Evolutionary conservation across 2,888 invertebrate genomes (phyloP).

Genomic region (Alloscopus bannaensis): DNA sequence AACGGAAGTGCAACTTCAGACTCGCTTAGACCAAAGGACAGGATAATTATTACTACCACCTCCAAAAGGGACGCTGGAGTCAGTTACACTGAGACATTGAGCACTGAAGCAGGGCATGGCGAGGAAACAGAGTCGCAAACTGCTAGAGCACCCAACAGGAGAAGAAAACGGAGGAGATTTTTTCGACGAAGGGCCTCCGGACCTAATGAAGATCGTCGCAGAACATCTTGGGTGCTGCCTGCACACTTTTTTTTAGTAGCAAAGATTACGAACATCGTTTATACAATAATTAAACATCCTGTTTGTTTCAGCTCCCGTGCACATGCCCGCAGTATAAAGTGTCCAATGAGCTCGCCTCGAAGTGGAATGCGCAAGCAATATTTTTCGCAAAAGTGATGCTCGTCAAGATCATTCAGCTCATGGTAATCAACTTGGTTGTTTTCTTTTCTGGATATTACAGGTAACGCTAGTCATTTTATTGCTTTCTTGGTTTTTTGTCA

Average conservation of each 20-base stretch:
- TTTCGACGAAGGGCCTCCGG: background rate
- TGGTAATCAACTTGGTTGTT: conserved; percentile 35
- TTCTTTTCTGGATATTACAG: conserved; percentile 26
- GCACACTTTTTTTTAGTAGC: no score
- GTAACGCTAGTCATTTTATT: conserved; percentile 24
- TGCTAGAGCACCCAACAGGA: no score
- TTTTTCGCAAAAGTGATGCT: conserved; percentile 49
- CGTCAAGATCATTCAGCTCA: conserved; percentile 36
- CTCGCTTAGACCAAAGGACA: background rate
- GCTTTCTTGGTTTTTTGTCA: background rate
- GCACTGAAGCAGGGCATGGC: background rate
- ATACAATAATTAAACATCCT: background rate
- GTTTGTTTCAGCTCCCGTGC: conserved; percentile 32
- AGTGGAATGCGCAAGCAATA: conserved; percentile 35
- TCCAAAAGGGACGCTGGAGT: no score
- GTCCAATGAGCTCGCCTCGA: conserved; percentile 22
- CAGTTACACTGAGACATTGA: background rate
- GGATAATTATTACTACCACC: background rate
- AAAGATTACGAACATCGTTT: background rate
- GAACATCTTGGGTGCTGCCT: conserved; percentile 33
- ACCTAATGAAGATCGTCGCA: conserved; percentile 21
- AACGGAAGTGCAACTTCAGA: no score
- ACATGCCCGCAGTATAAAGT: conserved; percentile 56
- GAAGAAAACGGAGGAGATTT: background rate
- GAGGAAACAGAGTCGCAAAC: no score